Evolutionary conservation across 2,797 vertebrate genomes (phyloP).

Genomic region (Loriculus beryllinus): DNA sequence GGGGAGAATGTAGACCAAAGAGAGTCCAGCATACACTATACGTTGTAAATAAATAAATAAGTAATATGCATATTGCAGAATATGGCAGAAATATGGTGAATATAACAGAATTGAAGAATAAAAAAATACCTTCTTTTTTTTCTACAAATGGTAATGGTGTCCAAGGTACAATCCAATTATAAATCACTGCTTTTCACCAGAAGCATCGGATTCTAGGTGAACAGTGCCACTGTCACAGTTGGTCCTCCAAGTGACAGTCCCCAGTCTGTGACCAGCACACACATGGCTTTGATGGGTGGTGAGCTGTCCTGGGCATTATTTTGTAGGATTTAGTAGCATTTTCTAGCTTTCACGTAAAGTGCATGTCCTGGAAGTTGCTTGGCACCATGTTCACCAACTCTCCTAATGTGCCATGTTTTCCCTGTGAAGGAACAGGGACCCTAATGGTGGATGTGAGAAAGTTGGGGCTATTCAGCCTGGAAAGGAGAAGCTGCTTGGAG

Average conservation of each 20-base stretch:
- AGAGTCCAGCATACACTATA: not conserved
- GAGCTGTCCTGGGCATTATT: not conserved
- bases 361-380: not conserved
- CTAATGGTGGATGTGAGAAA: not conserved
- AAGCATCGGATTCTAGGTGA: not conserved
- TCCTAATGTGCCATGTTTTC: not conserved
- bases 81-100: not conserved
- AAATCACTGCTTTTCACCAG: not conserved
- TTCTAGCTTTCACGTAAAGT: not conserved
- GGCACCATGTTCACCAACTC: not conserved
- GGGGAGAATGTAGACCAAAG: not conserved
- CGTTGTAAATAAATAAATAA: constrained; percentile 36
- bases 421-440: accelerated
- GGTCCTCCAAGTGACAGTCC: not conserved
- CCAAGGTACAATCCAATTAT: not conserved
- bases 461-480: not conserved
- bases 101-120: not conserved
- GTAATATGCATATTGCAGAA: not conserved
- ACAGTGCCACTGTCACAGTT: not conserved
- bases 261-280: not conserved
- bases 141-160: not conserved
- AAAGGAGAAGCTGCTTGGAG: not conserved
- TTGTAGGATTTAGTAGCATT: not conserved
- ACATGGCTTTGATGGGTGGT: not conserved
- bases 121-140: not conserved